Percentiles rank a stretch among this genome's conserved stretches.
Conservation (phyloP, 2,888 invertebrate species). For the Pyrrhosoma nymphula region DNA sequence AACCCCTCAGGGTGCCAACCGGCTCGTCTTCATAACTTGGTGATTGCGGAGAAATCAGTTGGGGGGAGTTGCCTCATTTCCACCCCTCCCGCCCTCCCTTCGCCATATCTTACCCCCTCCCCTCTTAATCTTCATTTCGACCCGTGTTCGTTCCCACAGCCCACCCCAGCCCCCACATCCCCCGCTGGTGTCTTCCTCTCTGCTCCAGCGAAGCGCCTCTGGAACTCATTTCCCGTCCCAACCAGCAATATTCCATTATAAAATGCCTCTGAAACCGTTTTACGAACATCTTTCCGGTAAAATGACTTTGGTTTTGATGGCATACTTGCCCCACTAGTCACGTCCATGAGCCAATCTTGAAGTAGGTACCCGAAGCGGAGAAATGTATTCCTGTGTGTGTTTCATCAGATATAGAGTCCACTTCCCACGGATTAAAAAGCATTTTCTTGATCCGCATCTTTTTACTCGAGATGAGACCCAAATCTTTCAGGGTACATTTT, state of each 20-base stretch:
- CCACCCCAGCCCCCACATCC: neutral
- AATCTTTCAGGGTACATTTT: too few relatives aligned
- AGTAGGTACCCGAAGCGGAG: neutral
- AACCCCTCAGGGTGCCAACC: neutral
- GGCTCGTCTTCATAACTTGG: neutral
- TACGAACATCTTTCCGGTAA: constrained; percentile 30
- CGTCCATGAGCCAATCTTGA: neutral
- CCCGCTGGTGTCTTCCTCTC: neutral
- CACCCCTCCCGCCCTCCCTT: neutral
- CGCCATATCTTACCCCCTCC: too few relatives aligned
- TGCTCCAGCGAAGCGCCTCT: neutral
- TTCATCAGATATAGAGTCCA: neutral
- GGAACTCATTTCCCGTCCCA: constrained; percentile 29
- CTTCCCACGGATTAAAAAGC: constrained; percentile 3
- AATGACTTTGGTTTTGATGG: constrained; percentile 24
- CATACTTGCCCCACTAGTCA: neutral
- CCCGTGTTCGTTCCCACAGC: neutral
- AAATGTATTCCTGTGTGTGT: neutral
- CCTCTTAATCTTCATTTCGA: neutral
- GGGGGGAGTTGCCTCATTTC: neutral
- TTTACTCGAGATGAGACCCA: neutral
- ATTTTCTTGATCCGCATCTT: neutral
- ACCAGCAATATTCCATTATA: constrained; percentile 16
- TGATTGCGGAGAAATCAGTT: neutral
- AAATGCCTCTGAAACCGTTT: neutral